Evolutionary conservation across 2,797 vertebrate species (phyloP), one percentile per base, ranked within the genome.

Genomic region (Danio tinwini): DNA sequence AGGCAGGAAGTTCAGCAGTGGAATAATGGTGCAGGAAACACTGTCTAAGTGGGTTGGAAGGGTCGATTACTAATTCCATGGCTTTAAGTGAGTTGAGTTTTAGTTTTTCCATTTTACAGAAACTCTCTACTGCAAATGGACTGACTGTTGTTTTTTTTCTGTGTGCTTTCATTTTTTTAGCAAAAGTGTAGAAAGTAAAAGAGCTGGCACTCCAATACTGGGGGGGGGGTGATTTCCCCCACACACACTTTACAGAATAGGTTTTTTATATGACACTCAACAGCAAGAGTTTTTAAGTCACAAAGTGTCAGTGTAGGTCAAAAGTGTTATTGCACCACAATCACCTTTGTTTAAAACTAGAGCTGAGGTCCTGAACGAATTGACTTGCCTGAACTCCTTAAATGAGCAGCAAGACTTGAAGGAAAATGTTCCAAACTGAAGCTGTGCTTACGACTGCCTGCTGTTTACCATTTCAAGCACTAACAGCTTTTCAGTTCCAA

Each of bases 381-480:
- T 74, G 58, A 62, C 72, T 45, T 14, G 14, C 44, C 39, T 62
- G 44, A 59, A 74, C 72, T 74, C 55, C 12, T 71, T 44, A 62
- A 78, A 62, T 52, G 17, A 79, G 17, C 67, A 50, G 13, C 67
- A 44, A 71, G 58, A 17, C 37, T 40, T 59, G 16, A 71, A 50
- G 50, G 56, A 74, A 74, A 78, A 61, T 50, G 65, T 69, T 59
- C 3, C 2, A 14, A 45, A 58, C 5, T 5, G 50, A 10, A 47
- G 64, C 53, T 62, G 37, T 71, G 13, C 47, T 78, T 47, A 39
- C 5, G 5, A 12, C 45, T 61, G 67, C 44, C 45, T 50, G 9
- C 37, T 72, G 56, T 79, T 79, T 79, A 42, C 14, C 8, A 55
- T 79, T 72, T 39, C 5, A 14, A 72, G 39, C 68, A 59, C 75